These are phyloP conservation scores for Steatornis caripensis DNA, from an alignment of 2,113 vertebrate genomes.

Conservation along the genomic window DNA sequence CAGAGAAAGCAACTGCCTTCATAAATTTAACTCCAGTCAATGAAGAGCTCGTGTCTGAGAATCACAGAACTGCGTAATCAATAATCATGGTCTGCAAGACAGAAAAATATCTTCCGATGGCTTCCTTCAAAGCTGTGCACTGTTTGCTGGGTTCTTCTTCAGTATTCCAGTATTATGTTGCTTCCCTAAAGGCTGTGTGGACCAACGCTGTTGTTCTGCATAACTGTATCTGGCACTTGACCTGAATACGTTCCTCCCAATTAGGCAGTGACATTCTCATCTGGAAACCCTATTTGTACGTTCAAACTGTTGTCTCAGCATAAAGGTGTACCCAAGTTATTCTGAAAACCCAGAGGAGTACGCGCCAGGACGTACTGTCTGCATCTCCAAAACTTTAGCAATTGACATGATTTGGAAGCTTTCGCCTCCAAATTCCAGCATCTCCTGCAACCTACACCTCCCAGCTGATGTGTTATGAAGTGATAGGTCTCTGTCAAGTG, in stretches of 20 bases:
- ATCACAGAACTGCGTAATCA: neutral
- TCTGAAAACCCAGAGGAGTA: conserved; percentile 2
- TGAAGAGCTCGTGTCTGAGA: neutral
- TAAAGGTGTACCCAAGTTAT: conserved; percentile 16
- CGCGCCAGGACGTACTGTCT: neutral
- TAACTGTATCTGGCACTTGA: conserved; percentile 71
- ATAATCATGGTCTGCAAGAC: neutral
- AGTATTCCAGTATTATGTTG: neutral
- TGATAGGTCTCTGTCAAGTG: neutral
- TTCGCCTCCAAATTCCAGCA: neutral
- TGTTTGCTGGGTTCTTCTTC: neutral
- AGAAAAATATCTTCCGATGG: neutral
- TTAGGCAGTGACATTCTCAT: conserved; percentile 73
- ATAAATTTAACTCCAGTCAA: neutral
- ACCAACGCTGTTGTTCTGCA: conserved; percentile 14
- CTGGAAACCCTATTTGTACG: conserved; percentile 27
- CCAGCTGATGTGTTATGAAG: neutral
- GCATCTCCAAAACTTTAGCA: neutral
- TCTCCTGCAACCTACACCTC: neutral
- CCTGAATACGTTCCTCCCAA: conserved; percentile 72
- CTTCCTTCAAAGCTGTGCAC: neutral
- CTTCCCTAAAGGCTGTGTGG: conserved; percentile 54
- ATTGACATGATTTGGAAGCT: neutral
- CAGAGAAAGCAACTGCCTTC: neutral
- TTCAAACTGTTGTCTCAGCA: conserved; percentile 31